These are phyloP conservation scores for Pangasius larnaudii DNA, from an alignment of 2,797 vertebrate genomes.

Conservation along the genomic window DNA sequence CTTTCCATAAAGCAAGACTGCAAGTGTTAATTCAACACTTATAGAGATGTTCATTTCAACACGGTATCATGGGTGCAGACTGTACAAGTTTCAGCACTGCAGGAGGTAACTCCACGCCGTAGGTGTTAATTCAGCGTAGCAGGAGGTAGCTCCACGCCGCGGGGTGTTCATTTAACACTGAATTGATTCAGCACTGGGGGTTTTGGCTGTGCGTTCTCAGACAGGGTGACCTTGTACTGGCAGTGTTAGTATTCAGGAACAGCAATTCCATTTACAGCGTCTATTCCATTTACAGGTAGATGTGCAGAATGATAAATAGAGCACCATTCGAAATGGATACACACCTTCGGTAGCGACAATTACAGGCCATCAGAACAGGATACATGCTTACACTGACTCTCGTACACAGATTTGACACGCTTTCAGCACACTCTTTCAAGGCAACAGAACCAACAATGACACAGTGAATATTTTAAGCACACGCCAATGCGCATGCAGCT, in stretches of 20 bases:
- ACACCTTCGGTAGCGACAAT: neutral
- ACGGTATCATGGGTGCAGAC: neutral
- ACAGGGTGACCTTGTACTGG: constrained; percentile 17
- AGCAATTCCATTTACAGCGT: constrained; percentile 6
- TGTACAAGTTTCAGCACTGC: neutral
- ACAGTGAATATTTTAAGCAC: constrained; percentile 5
- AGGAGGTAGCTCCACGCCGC: neutral
- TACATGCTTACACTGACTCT: too few relatives aligned
- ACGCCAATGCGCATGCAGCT: neutral
- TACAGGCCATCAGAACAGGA: neutral
- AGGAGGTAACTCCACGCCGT: neutral
- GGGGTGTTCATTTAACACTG: constrained; percentile 4
- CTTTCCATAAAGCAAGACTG: neutral
- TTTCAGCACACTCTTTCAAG: neutral
- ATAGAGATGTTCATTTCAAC: neutral
- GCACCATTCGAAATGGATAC: neutral
- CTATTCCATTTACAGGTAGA: constrained; percentile 21
- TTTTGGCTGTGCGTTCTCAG: neutral
- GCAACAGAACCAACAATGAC: neutral
- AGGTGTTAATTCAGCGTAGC: constrained; percentile 9
- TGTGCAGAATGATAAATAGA: constrained; percentile 4
- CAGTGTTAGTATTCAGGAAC: constrained; percentile 17
- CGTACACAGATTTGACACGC: neutral
- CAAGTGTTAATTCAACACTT: too few relatives aligned
- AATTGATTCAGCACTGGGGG: neutral